Evolutionary conservation across 2,888 invertebrate species (phyloP), one percentile per base, ranked within the genome.

Genomic region (Pimpla rufipes): DNA sequence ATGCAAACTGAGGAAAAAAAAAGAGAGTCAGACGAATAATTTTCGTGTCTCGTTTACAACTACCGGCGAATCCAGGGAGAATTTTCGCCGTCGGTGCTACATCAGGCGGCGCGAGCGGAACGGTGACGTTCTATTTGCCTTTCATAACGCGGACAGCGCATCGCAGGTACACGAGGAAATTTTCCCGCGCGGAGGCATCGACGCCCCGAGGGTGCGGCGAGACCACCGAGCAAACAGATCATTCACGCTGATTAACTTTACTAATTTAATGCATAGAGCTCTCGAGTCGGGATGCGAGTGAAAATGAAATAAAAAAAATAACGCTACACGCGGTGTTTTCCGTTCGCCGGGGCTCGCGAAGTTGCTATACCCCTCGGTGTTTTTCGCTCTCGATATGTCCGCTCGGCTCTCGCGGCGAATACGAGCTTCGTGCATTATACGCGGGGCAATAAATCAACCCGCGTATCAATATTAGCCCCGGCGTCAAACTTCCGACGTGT

Each of bases 191-290:
- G 52, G 42, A 62, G n/a, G 67, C 67, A 74, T 67, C 59, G 47
- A 47, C 57, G 16, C 66, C 81, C 78, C 21, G 64, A 59, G 75
- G 77, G 59, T 45, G 59, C 45, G 47, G 13, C 81, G 66, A 47
- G 40, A 21, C 75, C 50, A 71, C 57, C 73, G 67, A 75, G 76
- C 85, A 88, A 86, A 90, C 89, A 90, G 89, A 90, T 90, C 73
- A 80, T 80, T 73, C 83, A 79, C 86, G 85, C 85, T 88, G 90
- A 91, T 91, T 90, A 87, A 85, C 85, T 84, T 82, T 83, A 86
- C 81, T 87, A 87, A 91, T 91, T 91, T 90, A 91, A 88, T 90
- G 88, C 88, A 86, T 84, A 67, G 62, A 57, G 47, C 47, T 62
- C 55, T 67, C 21, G 35, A 23, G 18, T 42, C 29, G 29, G 37